phyloP scores from a whole-genome alignment of 2,888 invertebrate genomes.

The Eueremaeus valkanovi region DNA sequence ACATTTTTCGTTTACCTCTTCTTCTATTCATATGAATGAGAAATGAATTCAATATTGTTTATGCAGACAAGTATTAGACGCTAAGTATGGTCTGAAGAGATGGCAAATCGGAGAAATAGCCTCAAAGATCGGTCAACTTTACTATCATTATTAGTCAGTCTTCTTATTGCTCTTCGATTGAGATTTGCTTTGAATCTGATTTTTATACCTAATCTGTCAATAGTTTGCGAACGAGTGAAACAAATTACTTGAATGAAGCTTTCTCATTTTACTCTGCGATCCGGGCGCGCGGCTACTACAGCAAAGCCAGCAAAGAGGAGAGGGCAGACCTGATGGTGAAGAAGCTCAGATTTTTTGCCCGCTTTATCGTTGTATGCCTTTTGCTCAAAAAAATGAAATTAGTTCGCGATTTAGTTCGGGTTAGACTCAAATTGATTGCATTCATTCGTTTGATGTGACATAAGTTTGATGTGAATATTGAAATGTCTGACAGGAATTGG shows the following conservation, averaged over 20 bases:
- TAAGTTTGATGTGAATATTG: not conserved
- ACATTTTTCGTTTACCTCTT: not conserved
- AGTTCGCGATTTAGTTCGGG: constrained; percentile 79
- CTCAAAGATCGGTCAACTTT: constrained; percentile 95
- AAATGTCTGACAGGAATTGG: constrained; percentile 65
- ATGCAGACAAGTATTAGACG: constrained; percentile 71
- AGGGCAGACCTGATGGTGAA: constrained; percentile 93
- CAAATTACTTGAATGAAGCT: constrained; percentile 91
- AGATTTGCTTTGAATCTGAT: constrained; percentile 14
- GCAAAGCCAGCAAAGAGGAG: constrained; percentile 86
- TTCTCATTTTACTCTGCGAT: constrained; percentile 95
- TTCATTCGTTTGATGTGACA: not conserved
- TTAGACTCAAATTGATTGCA: constrained; percentile 51
- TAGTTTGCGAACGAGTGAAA: constrained; percentile 93
- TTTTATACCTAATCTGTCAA: constrained; percentile 5
- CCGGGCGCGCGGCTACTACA: constrained; percentile 86
- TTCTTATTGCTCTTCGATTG: not conserved
- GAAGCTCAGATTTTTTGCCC: constrained; percentile 85
- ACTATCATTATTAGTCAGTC: constrained; percentile 95
- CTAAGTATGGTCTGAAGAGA: constrained; percentile 87
- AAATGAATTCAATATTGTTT: not conserved
- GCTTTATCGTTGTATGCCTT: constrained; percentile 93
- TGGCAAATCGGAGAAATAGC: constrained; percentile 99
- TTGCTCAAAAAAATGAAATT: constrained; percentile 87
- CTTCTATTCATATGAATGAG: constrained; percentile 1